A percentile compares a stretch with the other conserved stretches of the same genome.
phyloP scores from a whole-genome alignment of 2,113 vertebrate genomes.

The Orientallactaga bullata region DNA sequence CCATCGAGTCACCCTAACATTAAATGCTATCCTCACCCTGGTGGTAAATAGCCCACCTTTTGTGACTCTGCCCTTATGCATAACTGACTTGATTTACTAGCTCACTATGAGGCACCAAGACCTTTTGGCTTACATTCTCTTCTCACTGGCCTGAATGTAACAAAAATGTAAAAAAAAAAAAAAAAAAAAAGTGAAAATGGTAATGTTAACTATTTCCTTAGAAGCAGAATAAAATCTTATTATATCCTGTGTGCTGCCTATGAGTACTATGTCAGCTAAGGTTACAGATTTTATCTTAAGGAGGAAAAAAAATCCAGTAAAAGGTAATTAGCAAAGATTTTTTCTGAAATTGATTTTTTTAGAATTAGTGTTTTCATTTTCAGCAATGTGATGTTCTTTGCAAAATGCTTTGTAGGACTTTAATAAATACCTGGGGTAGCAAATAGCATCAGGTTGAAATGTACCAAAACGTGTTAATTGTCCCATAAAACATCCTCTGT shows the following conservation, averaged over 20 bases:
- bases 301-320: constrained; percentile 29
- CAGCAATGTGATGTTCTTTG: constrained; percentile 53
- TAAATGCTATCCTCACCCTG: no score
- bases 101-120: background rate
- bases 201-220: background rate
- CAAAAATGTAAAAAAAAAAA: no score
- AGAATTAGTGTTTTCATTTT: constrained; percentile 68
- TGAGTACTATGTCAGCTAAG: background rate
- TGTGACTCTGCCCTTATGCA: background rate
- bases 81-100: constrained; percentile 1
- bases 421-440: constrained; percentile 41
- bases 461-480: constrained; percentile 66
- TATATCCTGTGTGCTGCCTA: background rate
- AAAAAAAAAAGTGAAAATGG: no score
- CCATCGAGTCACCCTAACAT: background rate
- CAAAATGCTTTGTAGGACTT: constrained; percentile 51
- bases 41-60: background rate
- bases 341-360: constrained; percentile 61
- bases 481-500: constrained; percentile 63
- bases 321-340: constrained; percentile 62
- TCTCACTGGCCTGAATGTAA: background rate
- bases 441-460: constrained; percentile 42
- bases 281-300: background rate
- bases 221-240: background rate
- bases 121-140: background rate